Evolutionary conservation across 2,113 vertebrate species (phyloP).

Genomic region (Brienomyrus brachyistius): DNA sequence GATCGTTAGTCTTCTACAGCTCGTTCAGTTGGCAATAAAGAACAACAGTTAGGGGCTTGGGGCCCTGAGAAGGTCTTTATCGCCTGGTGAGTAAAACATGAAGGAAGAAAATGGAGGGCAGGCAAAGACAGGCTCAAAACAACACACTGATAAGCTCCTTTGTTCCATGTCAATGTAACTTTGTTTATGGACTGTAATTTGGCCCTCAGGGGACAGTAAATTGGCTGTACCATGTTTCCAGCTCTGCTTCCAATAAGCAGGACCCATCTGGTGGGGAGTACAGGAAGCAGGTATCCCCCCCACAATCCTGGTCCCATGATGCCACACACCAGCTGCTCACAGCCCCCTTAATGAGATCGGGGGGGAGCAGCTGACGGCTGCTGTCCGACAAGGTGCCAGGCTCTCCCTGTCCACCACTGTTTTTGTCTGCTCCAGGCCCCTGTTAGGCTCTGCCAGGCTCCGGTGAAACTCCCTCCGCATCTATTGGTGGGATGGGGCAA

Average conservation of each 20-base stretch:
- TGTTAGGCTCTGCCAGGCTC: not conserved
- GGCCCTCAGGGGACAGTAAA: constrained; percentile 28
- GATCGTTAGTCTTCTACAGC: not conserved
- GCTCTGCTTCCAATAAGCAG: constrained; percentile 34
- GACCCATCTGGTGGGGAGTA: constrained; percentile 39
- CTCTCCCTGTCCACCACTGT: not conserved
- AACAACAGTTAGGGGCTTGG: not conserved
- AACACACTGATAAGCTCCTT: constrained; percentile 3
- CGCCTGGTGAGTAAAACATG: not conserved
- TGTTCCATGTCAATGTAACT: constrained; percentile 28
- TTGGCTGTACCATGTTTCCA: constrained; percentile 22
- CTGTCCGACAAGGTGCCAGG: not conserved
- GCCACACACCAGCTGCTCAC: constrained; percentile 36
- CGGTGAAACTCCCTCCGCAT: not conserved
- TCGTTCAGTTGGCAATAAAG: not conserved
- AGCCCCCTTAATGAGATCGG: constrained; percentile 17
- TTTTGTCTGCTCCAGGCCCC: not conserved
- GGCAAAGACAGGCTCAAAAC: not conserved
- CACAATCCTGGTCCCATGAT: constrained; percentile 17
- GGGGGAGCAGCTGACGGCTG: constrained; percentile 1
- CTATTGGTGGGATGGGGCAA: not conserved
- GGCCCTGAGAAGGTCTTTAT: not conserved
- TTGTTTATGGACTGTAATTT: constrained; percentile 43
- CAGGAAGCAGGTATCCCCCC: constrained; percentile 33
- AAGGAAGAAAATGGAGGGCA: not conserved